Base-by-base conservation (phyloP, 2,888 invertebrate species). In the Ethmia dodecea region DNA sequence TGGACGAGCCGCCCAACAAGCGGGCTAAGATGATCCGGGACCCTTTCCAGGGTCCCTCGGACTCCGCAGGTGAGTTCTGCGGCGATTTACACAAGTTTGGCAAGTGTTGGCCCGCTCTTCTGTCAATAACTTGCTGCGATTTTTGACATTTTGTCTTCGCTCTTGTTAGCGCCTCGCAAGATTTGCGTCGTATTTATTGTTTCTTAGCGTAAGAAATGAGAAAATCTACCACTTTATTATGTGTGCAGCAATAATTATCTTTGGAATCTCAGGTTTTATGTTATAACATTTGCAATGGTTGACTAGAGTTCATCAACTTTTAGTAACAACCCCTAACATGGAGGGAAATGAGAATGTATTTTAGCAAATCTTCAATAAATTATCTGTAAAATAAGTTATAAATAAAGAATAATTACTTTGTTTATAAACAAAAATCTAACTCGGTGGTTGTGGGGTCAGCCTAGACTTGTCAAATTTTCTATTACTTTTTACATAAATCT, bases 1-100 rank as follows among this genome's bases (percentile, higher is more conserved):
- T 92, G 87, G 95, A 95, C 89, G 96, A 96, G 88, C 97, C 96
- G 91, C 96, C 97, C 86, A 95, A 93, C 79, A 97, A 97, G 92
- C 93, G 97, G 92, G 93, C 93, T 77, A 97, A 97, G 89, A 92
- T 97, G 87, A 92, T 96, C 81, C 87, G 89, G 72, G 92, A 93
- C 88, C 90, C 92, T 75, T 93, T 93, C 81, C 93, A 93, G 88
- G 92, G 92, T 74, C 90, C 93, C 63, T 91, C 93, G 59, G 94
- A 94, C 80, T 89, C 92, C 63, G 90, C 93, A 77, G 93, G 94
- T 93, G 86, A 91, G 90, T 84, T 71, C 65, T 70, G 73, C 73
- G 61, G 58, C 60, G 49, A 68, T 73, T 74, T 74, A 68, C 55
- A 58, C 52, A 47, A 70, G 60, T 74, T 76, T 71, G 49, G 60